These are phyloP conservation scores for Rhagium mordax DNA, from an alignment of 2,888 invertebrate species.

Conservation along the genomic window DNA sequence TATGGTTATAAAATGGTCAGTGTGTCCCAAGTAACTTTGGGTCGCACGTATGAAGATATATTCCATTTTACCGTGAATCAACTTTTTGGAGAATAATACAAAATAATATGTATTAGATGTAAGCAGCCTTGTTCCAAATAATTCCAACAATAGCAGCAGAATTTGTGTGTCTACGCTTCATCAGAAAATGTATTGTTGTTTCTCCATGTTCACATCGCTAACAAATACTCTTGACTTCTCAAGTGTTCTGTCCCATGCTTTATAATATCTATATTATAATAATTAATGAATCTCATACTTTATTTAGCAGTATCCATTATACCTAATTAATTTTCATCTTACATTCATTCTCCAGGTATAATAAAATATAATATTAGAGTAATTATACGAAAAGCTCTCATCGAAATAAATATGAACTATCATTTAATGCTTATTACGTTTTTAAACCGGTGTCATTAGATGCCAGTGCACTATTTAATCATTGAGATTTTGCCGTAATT, in stretches of 20 bases:
- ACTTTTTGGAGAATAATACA: too few species aligned
- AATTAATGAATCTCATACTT: slow-evolving; percentile 3
- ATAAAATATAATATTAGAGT: slow-evolving; percentile 22
- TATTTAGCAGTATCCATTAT: not conserved
- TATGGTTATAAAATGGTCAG: too few species aligned
- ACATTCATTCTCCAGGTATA: slow-evolving; percentile 1
- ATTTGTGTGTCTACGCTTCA: too few species aligned
- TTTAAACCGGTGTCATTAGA: slow-evolving; percentile 29
- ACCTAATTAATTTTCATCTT: slow-evolving; percentile 19
- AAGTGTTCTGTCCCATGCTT: slow-evolving; percentile 22
- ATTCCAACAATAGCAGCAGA: too few species aligned
- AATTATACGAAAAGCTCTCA: slow-evolving; percentile 16
- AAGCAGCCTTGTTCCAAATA: too few species aligned
- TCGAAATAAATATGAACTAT: slow-evolving; percentile 19
- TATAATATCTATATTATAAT: not conserved
- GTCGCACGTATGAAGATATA: too few species aligned
- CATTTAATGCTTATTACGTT: slow-evolving; percentile 26
- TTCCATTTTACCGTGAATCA: too few species aligned
- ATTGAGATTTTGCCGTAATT: slow-evolving; percentile 27
- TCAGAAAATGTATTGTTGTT: not conserved
- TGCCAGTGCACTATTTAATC: slow-evolving; percentile 21
- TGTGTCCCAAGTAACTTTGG: too few species aligned
- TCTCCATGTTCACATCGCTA: not conserved
- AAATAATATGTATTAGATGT: too few species aligned
- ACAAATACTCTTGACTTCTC: not conserved